phyloP scores from a whole-genome alignment of 1,140 invertebrate species.

The Drosophila lowei region DNA sequence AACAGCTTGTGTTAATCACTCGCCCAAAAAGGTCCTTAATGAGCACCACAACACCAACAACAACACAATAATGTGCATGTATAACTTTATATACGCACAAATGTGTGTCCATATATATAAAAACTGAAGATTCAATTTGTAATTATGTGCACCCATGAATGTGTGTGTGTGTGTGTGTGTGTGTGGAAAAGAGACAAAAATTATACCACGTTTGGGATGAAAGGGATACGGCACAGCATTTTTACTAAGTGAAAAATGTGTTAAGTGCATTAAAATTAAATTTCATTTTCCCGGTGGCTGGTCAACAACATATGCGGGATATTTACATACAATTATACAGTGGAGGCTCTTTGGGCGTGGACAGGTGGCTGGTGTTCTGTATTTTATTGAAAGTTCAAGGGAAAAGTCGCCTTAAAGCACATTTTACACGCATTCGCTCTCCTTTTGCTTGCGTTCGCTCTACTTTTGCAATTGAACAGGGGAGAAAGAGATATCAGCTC shows the following conservation, averaged over 20 bases:
- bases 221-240: slow-evolving; percentile 47
- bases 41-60: slow-evolving; percentile 50
- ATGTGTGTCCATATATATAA: background rate
- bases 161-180: slow-evolving; percentile 1
- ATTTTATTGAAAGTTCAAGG: too few relatives aligned
- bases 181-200: slow-evolving; percentile 33
- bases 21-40: slow-evolving; percentile 69
- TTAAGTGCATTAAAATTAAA: slow-evolving; percentile 76
- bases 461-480: too few relatives aligned
- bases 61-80: slow-evolving; percentile 1
- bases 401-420: too few relatives aligned
- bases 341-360: too few relatives aligned
- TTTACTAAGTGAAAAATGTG: slow-evolving; percentile 65
- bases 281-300: slow-evolving; percentile 49
- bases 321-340: background rate
- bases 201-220: slow-evolving; percentile 13
- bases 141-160: slow-evolving; percentile 59
- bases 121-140: slow-evolving; percentile 54
- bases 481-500: too few relatives aligned
- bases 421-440: too few relatives aligned
- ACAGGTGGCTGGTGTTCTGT: too few relatives aligned
- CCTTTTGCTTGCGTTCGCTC: too few relatives aligned
- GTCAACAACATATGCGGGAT: slow-evolving; percentile 35
- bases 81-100: too few relatives aligned
- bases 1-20: slow-evolving; percentile 77